phyloP scores from a whole-genome alignment of 2,113 vertebrate species.

The Nesogale talazaci region DNA sequence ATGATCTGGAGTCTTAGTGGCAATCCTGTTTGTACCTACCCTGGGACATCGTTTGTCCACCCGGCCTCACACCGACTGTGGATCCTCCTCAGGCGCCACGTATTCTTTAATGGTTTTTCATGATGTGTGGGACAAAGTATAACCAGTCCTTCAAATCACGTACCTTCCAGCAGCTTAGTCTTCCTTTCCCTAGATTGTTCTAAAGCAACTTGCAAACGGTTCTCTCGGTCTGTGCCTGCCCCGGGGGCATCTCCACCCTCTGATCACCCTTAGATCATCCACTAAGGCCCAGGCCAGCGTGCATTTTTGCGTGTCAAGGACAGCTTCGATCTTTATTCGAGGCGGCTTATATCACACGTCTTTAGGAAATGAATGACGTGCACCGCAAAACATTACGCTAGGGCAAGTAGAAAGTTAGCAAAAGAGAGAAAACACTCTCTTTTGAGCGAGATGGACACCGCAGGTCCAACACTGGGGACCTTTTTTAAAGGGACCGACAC shows the following conservation, averaged over 20 bases:
- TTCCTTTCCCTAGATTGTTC: background rate
- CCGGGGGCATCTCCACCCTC: background rate
- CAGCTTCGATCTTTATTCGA: background rate
- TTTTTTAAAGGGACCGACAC: too few relatives aligned
- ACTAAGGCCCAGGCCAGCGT: accelerated
- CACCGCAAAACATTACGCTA: background rate
- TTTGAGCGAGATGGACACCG: background rate
- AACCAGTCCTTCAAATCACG: background rate
- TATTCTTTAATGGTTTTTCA: background rate
- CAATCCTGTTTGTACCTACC: too few relatives aligned
- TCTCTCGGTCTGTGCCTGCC: background rate
- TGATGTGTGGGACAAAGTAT: background rate
- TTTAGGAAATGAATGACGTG: background rate
- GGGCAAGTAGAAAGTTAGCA: background rate
- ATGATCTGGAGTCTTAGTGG: too few relatives aligned
- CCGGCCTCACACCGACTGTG: background rate
- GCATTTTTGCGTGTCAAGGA: accelerated
- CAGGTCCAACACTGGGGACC: background rate
- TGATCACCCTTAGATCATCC: background rate
- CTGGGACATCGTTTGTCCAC: background rate
- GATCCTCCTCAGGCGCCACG: background rate
- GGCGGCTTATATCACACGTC: background rate
- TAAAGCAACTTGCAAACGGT: background rate
- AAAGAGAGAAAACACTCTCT: too few relatives aligned
- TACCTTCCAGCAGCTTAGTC: background rate